A percentile compares a stretch with the other conserved stretches of the same genome.
phyloP scores from a whole-genome alignment of 2,113 vertebrate genomes.

The Engystomops pustulosus region DNA sequence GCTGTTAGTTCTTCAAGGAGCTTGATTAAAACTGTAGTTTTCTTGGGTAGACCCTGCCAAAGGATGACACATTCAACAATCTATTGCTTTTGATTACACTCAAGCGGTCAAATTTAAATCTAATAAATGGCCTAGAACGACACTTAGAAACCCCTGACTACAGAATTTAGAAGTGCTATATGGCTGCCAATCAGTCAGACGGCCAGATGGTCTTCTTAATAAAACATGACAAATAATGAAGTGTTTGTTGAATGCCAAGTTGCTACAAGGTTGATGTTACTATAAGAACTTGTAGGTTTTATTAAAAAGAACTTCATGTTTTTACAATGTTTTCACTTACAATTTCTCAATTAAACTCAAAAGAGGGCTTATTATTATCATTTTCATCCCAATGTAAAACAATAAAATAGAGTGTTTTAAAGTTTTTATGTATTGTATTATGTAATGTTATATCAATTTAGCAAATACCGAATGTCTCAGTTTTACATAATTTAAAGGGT shows the following conservation, averaged over 20 bases:
- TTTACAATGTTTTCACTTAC: neutral
- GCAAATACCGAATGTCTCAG: too few species aligned
- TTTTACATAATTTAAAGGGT: too few species aligned
- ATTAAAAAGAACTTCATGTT: neutral
- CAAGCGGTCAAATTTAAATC: slow-evolving; percentile 37
- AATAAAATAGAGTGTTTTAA: too few species aligned
- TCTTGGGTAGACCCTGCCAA: slow-evolving; percentile 8
- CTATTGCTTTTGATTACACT: slow-evolving; percentile 27
- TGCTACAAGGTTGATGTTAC: slow-evolving; percentile 25
- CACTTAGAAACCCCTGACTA: slow-evolving; percentile 31
- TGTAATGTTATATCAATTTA: too few species aligned
- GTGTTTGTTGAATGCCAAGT: slow-evolving; percentile 30
- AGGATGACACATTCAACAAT: neutral
- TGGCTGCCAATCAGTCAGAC: slow-evolving; percentile 34
- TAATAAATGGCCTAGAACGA: slow-evolving; percentile 29
- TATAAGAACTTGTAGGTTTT: neutral
- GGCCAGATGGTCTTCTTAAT: slow-evolving; percentile 41
- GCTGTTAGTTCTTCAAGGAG: slow-evolving; percentile 10
- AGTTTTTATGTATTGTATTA: too few species aligned
- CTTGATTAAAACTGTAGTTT: slow-evolving; percentile 1
- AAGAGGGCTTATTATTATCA: too few species aligned
- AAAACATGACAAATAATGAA: slow-evolving; percentile 45
- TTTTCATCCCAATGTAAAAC: too few species aligned
- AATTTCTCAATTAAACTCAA: too few species aligned
- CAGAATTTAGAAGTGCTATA: slow-evolving; percentile 15